Evolutionary conservation across 2,797 vertebrate species (phyloP).

Genomic region (Novumbra hubbsi): DNA sequence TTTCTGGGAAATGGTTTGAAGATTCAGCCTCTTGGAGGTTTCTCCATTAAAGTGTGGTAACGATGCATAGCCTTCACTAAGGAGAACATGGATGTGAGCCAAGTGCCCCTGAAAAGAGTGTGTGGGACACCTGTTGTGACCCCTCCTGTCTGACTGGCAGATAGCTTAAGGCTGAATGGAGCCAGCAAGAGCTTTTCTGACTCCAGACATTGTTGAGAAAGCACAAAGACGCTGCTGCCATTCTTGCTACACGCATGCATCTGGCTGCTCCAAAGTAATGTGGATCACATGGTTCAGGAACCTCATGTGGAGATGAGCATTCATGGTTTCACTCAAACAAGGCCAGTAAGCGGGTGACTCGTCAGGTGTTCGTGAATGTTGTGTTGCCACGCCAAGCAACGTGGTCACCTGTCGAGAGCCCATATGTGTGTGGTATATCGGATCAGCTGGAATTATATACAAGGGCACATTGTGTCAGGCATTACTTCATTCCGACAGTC

Average conservation of each 20-base stretch:
- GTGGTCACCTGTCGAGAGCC: slow-evolving; percentile 29
- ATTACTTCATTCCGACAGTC: background rate
- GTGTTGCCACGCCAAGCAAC: slow-evolving; percentile 42
- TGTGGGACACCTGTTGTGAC: slow-evolving; percentile 69
- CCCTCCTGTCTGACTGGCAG: slow-evolving; percentile 42
- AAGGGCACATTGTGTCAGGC: slow-evolving; percentile 62
- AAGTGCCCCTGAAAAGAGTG: slow-evolving; percentile 55
- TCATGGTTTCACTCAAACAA: background rate
- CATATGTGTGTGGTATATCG: slow-evolving; percentile 41
- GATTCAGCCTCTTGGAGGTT: slow-evolving; percentile 59
- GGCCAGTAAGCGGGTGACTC: slow-evolving; percentile 26
- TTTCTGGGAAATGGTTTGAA: slow-evolving; percentile 44
- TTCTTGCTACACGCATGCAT: background rate
- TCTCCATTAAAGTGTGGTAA: slow-evolving; percentile 70
- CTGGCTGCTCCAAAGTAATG: background rate
- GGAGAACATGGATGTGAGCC: slow-evolving; percentile 61
- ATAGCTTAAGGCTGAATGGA: slow-evolving; percentile 35
- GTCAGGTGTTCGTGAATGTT: slow-evolving; percentile 39
- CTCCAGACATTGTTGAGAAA: slow-evolving; percentile 25
- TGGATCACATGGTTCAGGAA: background rate
- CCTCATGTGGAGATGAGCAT: slow-evolving; percentile 9
- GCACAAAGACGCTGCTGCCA: background rate
- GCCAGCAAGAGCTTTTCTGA: slow-evolving; percentile 21
- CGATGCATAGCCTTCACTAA: slow-evolving; percentile 71
- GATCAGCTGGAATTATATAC: slow-evolving; percentile 54